Evolutionary conservation across 53 echinoderm and acorn worm genomes (phyloP).

Genomic region (Paracentrotus lividus): DNA sequence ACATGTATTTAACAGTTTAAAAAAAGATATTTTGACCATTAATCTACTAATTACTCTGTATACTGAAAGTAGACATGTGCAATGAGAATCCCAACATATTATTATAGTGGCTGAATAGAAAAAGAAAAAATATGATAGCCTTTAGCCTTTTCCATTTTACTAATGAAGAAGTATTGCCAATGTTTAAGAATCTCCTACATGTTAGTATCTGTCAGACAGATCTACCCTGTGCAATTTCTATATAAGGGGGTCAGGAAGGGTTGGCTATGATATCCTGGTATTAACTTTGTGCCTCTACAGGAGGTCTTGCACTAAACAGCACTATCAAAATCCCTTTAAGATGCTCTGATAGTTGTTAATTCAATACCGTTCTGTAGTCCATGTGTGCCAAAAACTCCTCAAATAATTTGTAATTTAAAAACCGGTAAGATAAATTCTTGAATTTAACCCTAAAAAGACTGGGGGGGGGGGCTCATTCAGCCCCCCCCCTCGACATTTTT

Average conservation of each 20-base stretch:
- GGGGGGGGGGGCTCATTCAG: too few relatives aligned
- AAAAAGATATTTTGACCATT: background rate
- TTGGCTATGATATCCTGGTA: background rate
- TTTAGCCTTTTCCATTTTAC: background rate
- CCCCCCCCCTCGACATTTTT: too few relatives aligned
- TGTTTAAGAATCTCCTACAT: background rate
- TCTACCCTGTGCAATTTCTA: background rate
- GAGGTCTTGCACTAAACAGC: background rate
- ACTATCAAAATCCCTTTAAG: background rate
- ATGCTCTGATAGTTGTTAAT: background rate
- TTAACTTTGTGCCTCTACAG: background rate
- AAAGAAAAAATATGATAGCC: background rate
- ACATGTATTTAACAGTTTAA: background rate
- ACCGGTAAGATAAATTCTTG: background rate
- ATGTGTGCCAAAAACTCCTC: background rate
- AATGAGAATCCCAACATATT: background rate
- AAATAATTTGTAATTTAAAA: background rate
- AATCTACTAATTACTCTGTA: background rate
- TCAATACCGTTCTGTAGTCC: background rate
- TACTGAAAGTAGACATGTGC: slow-evolving; percentile 18
- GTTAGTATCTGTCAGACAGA: background rate
- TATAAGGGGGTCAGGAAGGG: background rate
- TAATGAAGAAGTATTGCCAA: background rate
- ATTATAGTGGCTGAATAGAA: background rate
- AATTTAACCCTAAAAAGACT: too few relatives aligned